Percentiles rank a stretch among this genome's conserved stretches.
Conservation (phyloP, 2,888 invertebrate genomes). For the Cistogaster globosa region DNA sequence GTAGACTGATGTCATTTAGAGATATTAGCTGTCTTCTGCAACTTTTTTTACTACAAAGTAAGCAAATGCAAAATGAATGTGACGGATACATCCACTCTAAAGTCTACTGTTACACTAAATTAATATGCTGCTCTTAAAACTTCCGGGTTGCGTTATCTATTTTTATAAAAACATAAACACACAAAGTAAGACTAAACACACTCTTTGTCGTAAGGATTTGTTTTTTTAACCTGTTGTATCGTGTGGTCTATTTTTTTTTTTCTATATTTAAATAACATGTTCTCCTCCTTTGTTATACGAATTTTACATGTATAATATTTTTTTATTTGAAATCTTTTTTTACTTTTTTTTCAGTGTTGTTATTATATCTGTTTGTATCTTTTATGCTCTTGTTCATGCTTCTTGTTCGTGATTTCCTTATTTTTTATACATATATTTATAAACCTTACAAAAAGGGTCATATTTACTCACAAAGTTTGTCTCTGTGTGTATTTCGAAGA, state of each 20-base stretch:
- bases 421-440: conserved; percentile 8
- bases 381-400: conserved; percentile 1
- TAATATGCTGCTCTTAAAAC: not conserved
- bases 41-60: too few relatives aligned
- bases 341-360: not conserved
- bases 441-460: conserved; percentile 34
- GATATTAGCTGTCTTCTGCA: too few relatives aligned
- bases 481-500: conserved; percentile 8
- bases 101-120: too few relatives aligned
- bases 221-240: conserved; percentile 62
- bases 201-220: not conserved
- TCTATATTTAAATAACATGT: conserved; percentile 17
- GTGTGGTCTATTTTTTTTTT: conserved; percentile 32
- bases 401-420: not conserved
- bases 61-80: too few relatives aligned
- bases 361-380: conserved; percentile 30
- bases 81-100: too few relatives aligned
- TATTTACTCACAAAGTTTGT: conserved; percentile 12
- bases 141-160: not conserved
- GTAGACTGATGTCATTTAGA: too few relatives aligned
- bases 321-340: conserved; percentile 4
- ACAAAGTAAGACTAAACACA: conserved; percentile 10
- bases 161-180: not conserved
- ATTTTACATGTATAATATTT: not conserved
- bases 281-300: conserved; percentile 21